phyloP scores from a whole-genome alignment of 2,888 invertebrate genomes.

The Ischnura elegans region DNA sequence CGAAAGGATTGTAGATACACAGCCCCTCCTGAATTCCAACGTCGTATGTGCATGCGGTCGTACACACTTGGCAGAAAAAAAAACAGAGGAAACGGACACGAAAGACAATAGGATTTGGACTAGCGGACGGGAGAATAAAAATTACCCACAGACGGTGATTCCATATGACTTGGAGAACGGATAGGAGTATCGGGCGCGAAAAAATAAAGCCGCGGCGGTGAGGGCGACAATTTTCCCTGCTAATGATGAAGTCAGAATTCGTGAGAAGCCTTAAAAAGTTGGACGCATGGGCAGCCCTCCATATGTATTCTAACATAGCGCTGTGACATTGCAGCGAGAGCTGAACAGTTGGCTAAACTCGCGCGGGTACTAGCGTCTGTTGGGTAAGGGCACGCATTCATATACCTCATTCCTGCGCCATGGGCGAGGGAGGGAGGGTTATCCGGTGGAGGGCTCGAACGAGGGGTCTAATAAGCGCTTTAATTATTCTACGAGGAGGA shows the following conservation, averaged over 20 bases:
- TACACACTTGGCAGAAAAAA: too few relatives aligned
- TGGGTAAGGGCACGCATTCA: not conserved
- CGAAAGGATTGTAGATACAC: too few relatives aligned
- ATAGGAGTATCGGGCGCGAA: not conserved
- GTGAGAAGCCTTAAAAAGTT: not conserved
- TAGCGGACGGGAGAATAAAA: not conserved
- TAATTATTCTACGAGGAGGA: not conserved
- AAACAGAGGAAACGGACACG: too few relatives aligned
- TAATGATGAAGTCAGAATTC: slow-evolving; percentile 46
- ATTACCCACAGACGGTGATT: not conserved
- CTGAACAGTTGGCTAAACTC: not conserved
- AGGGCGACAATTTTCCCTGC: not conserved
- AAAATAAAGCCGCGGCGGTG: not conserved
- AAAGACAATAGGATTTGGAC: not conserved
- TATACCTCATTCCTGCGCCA: not conserved
- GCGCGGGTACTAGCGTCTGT: not conserved
- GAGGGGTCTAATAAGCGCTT: not conserved
- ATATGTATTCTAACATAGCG: too few relatives aligned
- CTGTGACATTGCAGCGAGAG: not conserved
- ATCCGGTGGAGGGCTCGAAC: not conserved
- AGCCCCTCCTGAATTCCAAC: not conserved
- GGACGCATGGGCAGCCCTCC: not conserved
- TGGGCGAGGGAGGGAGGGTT: too few relatives aligned
- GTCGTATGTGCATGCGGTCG: not conserved
- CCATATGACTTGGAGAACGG: not conserved